Conservation (phyloP, 1,140 invertebrate species). For the Littorina saxatilis region DNA sequence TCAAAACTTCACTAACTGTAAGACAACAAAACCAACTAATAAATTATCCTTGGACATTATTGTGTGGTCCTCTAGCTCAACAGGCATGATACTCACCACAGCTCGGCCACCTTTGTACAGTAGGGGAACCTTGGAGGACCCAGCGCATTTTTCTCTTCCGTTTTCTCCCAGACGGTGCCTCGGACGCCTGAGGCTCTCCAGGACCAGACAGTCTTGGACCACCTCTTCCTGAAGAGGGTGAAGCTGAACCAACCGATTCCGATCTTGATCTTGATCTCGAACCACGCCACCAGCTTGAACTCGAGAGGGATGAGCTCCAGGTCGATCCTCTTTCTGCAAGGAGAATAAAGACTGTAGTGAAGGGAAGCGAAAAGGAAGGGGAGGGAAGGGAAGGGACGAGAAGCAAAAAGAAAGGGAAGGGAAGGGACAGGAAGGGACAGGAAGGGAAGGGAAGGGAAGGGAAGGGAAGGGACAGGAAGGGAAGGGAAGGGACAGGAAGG, state of each 20-base stretch:
- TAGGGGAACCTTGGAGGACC: constrained; percentile 21
- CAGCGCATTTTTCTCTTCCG: not conserved
- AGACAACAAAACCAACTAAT: no score
- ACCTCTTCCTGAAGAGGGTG: not conserved
- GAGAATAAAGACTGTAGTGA: not conserved
- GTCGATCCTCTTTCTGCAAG: constrained; percentile 25
- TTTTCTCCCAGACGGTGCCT: constrained; percentile 17
- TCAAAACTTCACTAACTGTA: no score
- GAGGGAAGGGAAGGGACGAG: no score
- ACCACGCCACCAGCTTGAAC: constrained; percentile 20
- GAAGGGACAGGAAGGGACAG: no score
- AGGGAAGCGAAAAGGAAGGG: not conserved
- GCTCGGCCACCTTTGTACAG: not conserved
- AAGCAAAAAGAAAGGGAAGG: no score
- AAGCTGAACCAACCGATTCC: not conserved
- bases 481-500: no score
- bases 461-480: no score
- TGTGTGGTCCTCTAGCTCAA: no score
- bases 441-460: no score
- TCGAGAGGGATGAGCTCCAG: constrained; percentile 35
- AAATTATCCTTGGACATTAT: no score
- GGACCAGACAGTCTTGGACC: constrained; percentile 13
- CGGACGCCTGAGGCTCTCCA: not conserved
- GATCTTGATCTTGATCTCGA: constrained; percentile 18
- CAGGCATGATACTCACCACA: not conserved